A percentile compares a stretch with the other conserved stretches of the same genome.
phyloP scores from a whole-genome alignment of 2,888 invertebrate genomes.

The Thymelicus sylvestris region DNA sequence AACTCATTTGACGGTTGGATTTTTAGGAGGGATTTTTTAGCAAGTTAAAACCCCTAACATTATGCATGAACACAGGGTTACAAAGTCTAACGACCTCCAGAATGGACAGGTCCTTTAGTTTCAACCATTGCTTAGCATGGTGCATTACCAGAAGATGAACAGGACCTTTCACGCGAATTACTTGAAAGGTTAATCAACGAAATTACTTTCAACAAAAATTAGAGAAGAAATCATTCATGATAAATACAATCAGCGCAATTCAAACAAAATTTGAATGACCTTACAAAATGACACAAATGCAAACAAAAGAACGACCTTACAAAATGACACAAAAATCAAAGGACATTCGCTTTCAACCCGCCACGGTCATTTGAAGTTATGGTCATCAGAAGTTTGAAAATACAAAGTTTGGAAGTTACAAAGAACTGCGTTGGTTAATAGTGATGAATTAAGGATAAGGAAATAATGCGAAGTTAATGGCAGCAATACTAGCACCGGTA shows the following conservation, averaged over 20 bases:
- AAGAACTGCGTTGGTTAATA: constrained; percentile 15
- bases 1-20: constrained; percentile 6
- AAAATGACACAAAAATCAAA: background rate
- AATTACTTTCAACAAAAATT: too few species aligned
- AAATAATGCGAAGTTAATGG: constrained; percentile 1
- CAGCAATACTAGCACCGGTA: background rate
- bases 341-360: constrained; percentile 18
- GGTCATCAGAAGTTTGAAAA: constrained; percentile 19
- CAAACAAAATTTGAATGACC: background rate
- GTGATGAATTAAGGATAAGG: constrained; percentile 16
- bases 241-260: too few species aligned
- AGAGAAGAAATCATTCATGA: too few species aligned
- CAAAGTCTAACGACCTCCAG: background rate
- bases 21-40: too few species aligned
- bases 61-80: too few species aligned
- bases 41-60: too few species aligned
- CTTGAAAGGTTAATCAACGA: too few species aligned
- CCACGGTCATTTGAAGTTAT: constrained; percentile 25
- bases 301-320: background rate
- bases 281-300: background rate
- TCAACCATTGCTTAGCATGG: background rate
- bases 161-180: too few species aligned
- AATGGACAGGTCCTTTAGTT: too few species aligned
- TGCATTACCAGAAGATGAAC: too few species aligned
- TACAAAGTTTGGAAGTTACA: background rate